Conservation (phyloP, 2,797 vertebrate species). For the Anguilla anguilla region DNA sequence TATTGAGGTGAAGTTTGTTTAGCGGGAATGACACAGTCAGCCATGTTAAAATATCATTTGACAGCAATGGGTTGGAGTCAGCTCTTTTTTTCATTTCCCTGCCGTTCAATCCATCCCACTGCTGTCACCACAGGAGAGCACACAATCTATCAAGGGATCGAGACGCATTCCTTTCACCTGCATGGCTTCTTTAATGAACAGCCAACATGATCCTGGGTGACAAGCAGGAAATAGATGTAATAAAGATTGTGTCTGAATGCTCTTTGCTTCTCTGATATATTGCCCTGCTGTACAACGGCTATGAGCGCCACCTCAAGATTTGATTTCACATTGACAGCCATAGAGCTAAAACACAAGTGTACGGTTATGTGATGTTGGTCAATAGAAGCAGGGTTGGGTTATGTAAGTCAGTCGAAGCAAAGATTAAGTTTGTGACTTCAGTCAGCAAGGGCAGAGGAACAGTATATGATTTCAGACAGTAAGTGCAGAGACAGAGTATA, state of each 20-base stretch:
- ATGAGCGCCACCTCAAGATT: too few relatives aligned
- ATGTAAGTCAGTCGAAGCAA: too few relatives aligned
- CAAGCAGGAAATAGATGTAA: slow-evolving; percentile 99
- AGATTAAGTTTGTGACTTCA: too few relatives aligned
- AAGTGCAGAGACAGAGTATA: too few relatives aligned
- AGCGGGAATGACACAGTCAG: slow-evolving; percentile 90
- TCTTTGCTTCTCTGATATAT: slow-evolving; percentile 99
- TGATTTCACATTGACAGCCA: too few relatives aligned
- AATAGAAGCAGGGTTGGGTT: too few relatives aligned
- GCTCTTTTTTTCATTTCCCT: slow-evolving; percentile 88
- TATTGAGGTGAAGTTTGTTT: slow-evolving; percentile 79
- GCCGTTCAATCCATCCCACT: slow-evolving; percentile 99
- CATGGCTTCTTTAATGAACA: slow-evolving; percentile 99
- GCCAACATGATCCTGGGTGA: slow-evolving; percentile 99
- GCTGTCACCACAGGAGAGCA: slow-evolving; percentile 99
- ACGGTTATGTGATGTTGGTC: too few relatives aligned
- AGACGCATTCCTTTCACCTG: slow-evolving; percentile 99
- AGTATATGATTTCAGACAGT: too few relatives aligned
- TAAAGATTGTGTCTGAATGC: slow-evolving; percentile 99
- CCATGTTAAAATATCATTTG: slow-evolving; percentile 95
- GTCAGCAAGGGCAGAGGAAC: too few relatives aligned
- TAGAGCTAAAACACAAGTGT: too few relatives aligned
- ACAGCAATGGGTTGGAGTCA: slow-evolving; percentile 92
- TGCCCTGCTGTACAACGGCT: slow-evolving; percentile 82
- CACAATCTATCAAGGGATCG: slow-evolving; percentile 99